A percentile compares a stretch with the other conserved stretches of the same genome.
Evolutionary conservation across 2,888 invertebrate genomes (phyloP).

Genomic region (Dynastes tityus): DNA sequence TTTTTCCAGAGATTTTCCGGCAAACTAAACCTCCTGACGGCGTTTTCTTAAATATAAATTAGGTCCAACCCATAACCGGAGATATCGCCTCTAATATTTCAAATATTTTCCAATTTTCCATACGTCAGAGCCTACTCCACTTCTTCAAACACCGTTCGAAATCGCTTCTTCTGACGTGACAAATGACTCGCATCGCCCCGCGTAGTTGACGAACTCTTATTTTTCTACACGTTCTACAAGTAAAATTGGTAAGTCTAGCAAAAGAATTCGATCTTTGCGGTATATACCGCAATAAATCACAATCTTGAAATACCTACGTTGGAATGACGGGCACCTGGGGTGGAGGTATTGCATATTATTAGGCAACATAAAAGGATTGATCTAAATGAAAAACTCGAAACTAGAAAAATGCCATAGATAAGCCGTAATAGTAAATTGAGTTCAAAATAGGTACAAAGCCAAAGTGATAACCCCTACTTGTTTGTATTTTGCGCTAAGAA

Average conservation of each 20-base stretch:
- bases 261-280: not conserved
- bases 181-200: slow-evolving; percentile 56
- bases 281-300: slow-evolving; percentile 19
- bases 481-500: too few relatives aligned
- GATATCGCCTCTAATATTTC: slow-evolving; percentile 58
- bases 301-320: not conserved
- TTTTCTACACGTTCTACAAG: slow-evolving; percentile 7
- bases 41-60: not conserved
- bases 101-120: slow-evolving; percentile 52
- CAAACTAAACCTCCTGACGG: not conserved
- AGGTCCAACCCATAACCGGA: slow-evolving; percentile 4
- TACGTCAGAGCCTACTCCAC: not conserved
- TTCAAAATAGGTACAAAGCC: too few relatives aligned
- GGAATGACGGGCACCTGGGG: too few relatives aligned
- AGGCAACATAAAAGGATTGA: too few relatives aligned
- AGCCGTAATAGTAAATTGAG: too few relatives aligned
- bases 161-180: slow-evolving; percentile 59
- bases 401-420: too few relatives aligned
- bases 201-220: slow-evolving; percentile 51
- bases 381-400: too few relatives aligned
- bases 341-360: too few relatives aligned
- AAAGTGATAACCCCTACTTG: too few relatives aligned
- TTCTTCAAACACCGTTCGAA: slow-evolving; percentile 4
- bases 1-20: not conserved
- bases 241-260: slow-evolving; percentile 5